Base-by-base conservation (phyloP, 1,140 invertebrate genomes). In the Pseudoatta argentina region DNA sequence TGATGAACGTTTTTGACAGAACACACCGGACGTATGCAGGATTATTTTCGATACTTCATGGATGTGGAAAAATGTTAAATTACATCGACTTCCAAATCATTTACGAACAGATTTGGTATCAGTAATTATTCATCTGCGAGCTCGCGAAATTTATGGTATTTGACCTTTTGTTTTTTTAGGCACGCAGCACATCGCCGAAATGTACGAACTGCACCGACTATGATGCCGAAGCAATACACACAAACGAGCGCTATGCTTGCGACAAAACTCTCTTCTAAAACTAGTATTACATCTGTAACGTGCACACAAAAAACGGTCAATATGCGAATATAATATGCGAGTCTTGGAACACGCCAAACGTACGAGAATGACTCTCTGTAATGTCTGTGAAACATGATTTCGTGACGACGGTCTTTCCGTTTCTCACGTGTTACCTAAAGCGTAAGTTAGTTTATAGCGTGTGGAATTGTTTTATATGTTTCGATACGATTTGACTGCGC, bases 131-230 rank as follows among this genome's bases (percentile, higher is more conserved):
- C 81, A 48, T 44, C 27, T 34, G 81, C 82, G 18, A 83, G 85
- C 51, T 87, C 91, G 91, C 89, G 91, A 91, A 72, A 88, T 89
- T 91, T 83, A 86, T 89, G 78, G 88, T 90, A 88, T 93, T 92
- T 91, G 61, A 88, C 82, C 93, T 94, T 93, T 89, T 95, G 91
- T 92, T 95, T 95, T 77, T 69, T 72, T 55, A 95, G 94, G 94
- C 79, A 93, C 93, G 89, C 93, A 94, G 91, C 93, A 94, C 51
- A 87, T 92, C 78, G 94, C 92, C 89, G 94, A 93, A 94, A 86
- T 83, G 55, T 83, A 85, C 44, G 88, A 88, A 59, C 76, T 86
- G 63, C 90, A 87, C 89, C 89, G 86, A 88, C 86, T 91, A 86
- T 88, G 87, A 89, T 87, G 88, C 87, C 87, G 92, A 93, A 93